These are phyloP conservation scores for Leptinotarsa juncta DNA, from an alignment of 2,888 invertebrate species.

Conservation along the genomic window DNA sequence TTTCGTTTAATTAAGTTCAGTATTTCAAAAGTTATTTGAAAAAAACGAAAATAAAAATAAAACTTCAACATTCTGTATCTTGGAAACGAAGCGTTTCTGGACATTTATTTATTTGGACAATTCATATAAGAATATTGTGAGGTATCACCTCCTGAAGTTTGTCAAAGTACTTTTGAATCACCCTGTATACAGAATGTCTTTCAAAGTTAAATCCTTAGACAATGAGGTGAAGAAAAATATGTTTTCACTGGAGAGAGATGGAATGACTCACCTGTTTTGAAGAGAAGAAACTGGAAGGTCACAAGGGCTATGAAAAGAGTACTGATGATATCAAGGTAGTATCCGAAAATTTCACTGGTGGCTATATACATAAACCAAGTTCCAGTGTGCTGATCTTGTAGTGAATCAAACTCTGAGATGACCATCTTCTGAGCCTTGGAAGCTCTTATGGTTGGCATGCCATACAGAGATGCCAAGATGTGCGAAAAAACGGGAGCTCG, in stretches of 20 bases:
- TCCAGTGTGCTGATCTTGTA: conserved; percentile 77
- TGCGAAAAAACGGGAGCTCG: conserved; percentile 94
- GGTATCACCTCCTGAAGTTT: too few species aligned
- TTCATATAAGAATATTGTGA: too few species aligned
- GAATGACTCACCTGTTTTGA: conserved; percentile 68
- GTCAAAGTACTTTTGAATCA: too few species aligned
- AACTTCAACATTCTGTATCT: too few species aligned
- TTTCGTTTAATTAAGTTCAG: too few species aligned
- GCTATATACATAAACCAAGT: conserved; percentile 73
- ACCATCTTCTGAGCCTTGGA: conserved; percentile 79
- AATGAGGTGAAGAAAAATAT: too few species aligned
- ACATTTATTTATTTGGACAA: too few species aligned
- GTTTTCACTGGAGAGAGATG: not conserved
- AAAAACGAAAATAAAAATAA: too few species aligned
- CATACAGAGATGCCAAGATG: conserved; percentile 86
- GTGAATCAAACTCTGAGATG: conserved; percentile 78
- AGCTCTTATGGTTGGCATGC: conserved; percentile 88
- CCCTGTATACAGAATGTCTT: too few species aligned
- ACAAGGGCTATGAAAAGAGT: conserved; percentile 72
- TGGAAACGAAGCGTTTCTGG: too few species aligned
- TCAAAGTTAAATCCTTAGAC: too few species aligned
- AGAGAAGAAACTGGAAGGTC: conserved; percentile 73
- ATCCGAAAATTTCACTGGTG: conserved; percentile 73
- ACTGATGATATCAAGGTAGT: conserved; percentile 76
- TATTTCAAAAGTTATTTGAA: too few species aligned